Evolutionary conservation across 2,797 vertebrate genomes (phyloP).

Genomic region (Esox masquinongy): DNA sequence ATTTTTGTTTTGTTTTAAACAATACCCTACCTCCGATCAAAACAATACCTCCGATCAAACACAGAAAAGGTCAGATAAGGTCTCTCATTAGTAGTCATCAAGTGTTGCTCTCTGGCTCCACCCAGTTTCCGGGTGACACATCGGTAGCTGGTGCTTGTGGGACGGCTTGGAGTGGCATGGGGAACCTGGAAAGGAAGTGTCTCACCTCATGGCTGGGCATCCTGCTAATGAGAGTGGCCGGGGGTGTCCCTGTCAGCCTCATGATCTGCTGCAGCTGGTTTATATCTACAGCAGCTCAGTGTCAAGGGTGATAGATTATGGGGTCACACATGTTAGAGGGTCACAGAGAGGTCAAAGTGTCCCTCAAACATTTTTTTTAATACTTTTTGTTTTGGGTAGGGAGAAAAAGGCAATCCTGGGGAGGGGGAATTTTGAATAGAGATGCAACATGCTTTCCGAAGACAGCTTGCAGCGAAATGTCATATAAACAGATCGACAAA

Average conservation of each 20-base stretch:
- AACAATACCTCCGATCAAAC: too few species aligned
- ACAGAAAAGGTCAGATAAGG: background rate
- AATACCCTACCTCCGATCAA: too few species aligned
- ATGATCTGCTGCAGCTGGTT: conserved; percentile 99
- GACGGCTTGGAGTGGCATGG: background rate
- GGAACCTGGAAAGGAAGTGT: conserved; percentile 17
- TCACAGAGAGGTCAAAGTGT: background rate
- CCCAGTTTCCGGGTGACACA: background rate
- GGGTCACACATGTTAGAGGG: background rate
- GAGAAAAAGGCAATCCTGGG: background rate
- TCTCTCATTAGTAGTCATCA: background rate
- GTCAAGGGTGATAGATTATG: background rate
- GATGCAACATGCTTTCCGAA: background rate
- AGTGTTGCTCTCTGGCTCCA: background rate
- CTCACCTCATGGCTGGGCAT: conserved; percentile 99
- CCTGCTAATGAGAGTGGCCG: conserved; percentile 97
- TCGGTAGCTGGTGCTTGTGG: background rate
- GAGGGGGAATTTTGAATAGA: conserved; percentile 26
- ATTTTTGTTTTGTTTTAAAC: too few species aligned
- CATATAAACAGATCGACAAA: background rate
- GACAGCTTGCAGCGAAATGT: background rate
- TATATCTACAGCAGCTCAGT: conserved; percentile 86
- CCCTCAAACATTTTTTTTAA: background rate
- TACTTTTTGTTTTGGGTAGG: background rate
- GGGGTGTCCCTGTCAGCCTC: conserved; percentile 98